phyloP scores from a whole-genome alignment of 2,113 vertebrate species.

The Platysternon megacephalum region DNA sequence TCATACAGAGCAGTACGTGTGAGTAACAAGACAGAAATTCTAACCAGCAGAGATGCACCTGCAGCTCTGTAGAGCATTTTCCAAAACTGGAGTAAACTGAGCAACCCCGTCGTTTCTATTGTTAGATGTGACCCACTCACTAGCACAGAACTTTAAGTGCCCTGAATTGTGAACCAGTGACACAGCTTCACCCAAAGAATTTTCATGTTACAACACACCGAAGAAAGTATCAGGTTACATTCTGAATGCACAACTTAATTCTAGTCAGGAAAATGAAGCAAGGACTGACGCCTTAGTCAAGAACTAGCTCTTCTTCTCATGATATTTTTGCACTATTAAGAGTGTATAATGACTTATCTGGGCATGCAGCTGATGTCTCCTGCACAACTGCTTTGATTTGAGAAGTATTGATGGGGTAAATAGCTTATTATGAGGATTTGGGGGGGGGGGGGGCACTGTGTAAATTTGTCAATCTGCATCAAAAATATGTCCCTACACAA shows the following conservation, averaged over 20 bases:
- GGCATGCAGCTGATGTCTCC: neutral
- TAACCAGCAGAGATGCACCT: neutral
- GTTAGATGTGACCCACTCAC: neutral
- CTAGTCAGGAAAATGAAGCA: slow-evolving; percentile 1
- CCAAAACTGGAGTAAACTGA: neutral
- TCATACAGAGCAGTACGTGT: neutral
- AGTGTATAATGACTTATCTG: neutral
- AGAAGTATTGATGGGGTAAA: neutral
- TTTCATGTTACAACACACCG: rapidly evolving
- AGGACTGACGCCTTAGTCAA: neutral
- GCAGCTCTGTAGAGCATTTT: neutral
- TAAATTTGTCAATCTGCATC: slow-evolving; percentile 5
- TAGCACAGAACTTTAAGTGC: neutral
- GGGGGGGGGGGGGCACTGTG: neutral
- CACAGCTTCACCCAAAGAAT: rapidly evolving
- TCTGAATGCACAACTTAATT: neutral
- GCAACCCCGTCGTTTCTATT: neutral
- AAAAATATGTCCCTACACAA: neutral
- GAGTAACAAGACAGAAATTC: neutral
- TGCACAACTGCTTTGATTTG: neutral
- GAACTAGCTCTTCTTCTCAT: neutral
- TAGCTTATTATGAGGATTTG: neutral
- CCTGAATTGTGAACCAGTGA: neutral
- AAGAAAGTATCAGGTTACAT: neutral
- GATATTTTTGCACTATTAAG: neutral